Conservation (phyloP, 1,140 invertebrate species). For the Bradynema listronoti region DNA sequence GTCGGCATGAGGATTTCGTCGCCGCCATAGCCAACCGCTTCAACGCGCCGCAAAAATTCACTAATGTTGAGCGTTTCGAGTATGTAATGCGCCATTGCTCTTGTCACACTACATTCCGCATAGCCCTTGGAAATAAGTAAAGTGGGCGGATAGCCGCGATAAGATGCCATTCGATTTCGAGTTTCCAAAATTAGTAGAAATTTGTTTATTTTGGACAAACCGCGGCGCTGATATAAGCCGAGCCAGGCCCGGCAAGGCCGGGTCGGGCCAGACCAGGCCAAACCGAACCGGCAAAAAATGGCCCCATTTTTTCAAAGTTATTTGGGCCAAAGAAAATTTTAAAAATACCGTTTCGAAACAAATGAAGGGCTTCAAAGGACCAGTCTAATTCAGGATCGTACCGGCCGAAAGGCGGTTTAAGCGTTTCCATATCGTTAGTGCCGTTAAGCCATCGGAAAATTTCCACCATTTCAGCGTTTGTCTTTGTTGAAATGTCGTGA, state of each 20-base stretch:
- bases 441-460: conserved; percentile 46
- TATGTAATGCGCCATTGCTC: conserved; percentile 10
- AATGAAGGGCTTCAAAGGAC: background rate
- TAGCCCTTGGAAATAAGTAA: conserved; percentile 3
- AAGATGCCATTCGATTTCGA: background rate
- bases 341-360: conserved; percentile 7
- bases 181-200: background rate
- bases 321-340: conserved; percentile 1
- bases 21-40: background rate
- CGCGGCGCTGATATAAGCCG: background rate
- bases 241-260: no score
- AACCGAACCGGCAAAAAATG: no score
- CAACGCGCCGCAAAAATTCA: background rate
- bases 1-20: conserved; percentile 27
- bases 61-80: background rate
- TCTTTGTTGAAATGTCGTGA: conserved; percentile 34
- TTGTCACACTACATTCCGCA: conserved; percentile 4
- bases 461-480: conserved; percentile 37
- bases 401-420: conserved; percentile 1
- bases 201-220: background rate
- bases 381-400: background rate
- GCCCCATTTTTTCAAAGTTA: no score
- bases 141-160: background rate
- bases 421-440: conserved; percentile 43
- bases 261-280: no score